Evolutionary conservation across 2,113 vertebrate species (phyloP).

Genomic region (Phyllostomus discolor): DNA sequence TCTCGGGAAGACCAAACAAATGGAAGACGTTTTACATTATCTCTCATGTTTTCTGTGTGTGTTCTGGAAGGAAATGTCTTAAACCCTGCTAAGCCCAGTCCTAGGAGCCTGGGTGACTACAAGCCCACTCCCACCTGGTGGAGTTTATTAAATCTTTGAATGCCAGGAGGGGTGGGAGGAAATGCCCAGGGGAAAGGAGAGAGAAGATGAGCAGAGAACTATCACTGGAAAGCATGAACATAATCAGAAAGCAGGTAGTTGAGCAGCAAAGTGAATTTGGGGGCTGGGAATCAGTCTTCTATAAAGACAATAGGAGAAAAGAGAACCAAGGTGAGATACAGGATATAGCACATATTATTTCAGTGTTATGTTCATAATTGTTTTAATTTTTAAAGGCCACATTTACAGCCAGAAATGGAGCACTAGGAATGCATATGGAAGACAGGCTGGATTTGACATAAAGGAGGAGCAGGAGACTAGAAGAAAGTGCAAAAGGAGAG

Average conservation of each 20-base stretch:
- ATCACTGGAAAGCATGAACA: neutral
- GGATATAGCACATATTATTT: neutral
- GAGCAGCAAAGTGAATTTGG: neutral
- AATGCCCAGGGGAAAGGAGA: neutral
- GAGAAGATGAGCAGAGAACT: neutral
- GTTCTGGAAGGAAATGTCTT: neutral
- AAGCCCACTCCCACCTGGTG: neutral
- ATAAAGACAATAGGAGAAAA: neutral
- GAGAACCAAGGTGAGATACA: neutral
- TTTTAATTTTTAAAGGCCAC: neutral
- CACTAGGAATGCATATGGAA: neutral
- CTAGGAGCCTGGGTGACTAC: neutral
- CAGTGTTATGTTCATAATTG: neutral
- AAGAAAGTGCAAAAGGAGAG: neutral
- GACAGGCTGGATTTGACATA: neutral
- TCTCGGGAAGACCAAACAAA: neutral
- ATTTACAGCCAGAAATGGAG: neutral
- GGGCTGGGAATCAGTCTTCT: neutral
- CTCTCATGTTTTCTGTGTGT: neutral
- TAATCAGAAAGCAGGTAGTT: neutral
- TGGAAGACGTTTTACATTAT: neutral
- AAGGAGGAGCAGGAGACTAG: neutral
- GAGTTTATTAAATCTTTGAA: neutral
- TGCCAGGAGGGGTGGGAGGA: neutral
- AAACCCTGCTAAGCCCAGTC: neutral